A percentile compares a stretch with the other conserved stretches of the same genome.
Conservation (phyloP, 1,140 invertebrate species). For the Psix sp. region DNA sequence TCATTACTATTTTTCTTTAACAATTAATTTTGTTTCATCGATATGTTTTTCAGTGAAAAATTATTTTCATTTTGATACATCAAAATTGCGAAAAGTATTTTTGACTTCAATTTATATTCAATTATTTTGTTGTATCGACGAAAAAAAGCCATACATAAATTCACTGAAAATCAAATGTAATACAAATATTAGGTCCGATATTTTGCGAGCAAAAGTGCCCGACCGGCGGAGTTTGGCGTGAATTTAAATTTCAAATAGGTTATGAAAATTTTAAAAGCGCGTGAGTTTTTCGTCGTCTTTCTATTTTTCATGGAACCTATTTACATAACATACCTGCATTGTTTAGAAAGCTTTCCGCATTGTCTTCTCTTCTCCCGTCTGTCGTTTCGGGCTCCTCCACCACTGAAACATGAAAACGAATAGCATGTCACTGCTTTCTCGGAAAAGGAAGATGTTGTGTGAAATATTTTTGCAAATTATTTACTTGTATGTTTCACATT, state of each 20-base stretch:
- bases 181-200: slow-evolving; percentile 24
- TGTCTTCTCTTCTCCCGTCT: slow-evolving; percentile 46
- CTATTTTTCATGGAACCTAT: slow-evolving; percentile 54
- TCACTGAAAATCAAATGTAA: slow-evolving; percentile 16
- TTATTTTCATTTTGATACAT: too few relatives aligned
- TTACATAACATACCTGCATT: slow-evolving; percentile 56
- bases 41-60: too few relatives aligned
- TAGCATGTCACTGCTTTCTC: slow-evolving; percentile 38
- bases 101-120: too few relatives aligned
- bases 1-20: too few relatives aligned
- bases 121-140: too few relatives aligned
- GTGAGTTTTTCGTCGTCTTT: slow-evolving; percentile 52
- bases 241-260: slow-evolving; percentile 56
- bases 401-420: slow-evolving; percentile 63
- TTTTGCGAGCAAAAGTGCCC: slow-evolving; percentile 13
- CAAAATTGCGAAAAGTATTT: too few relatives aligned
- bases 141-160: too few relatives aligned
- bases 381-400: slow-evolving; percentile 58
- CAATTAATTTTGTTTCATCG: too few relatives aligned
- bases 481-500: not conserved
- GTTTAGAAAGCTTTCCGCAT: slow-evolving; percentile 61
- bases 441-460: slow-evolving; percentile 26
- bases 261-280: slow-evolving; percentile 54
- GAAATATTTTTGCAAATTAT: slow-evolving; percentile 17
- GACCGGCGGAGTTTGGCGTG: slow-evolving; percentile 23